Conservation (phyloP, 2,888 invertebrate genomes). For the Tricholauxania praeusta region DNA sequence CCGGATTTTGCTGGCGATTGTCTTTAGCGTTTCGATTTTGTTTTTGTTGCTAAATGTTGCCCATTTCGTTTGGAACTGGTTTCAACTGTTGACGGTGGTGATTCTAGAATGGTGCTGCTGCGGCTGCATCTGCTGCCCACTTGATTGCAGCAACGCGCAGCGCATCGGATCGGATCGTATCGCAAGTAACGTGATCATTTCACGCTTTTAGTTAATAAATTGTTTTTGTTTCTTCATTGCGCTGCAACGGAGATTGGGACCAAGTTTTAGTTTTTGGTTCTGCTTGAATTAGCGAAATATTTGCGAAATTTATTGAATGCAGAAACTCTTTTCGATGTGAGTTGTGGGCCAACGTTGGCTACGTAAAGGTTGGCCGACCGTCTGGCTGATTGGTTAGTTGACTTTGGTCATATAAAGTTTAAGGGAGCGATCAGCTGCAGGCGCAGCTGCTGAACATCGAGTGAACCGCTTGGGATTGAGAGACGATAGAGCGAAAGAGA, state of each 20-base stretch:
- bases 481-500: no score
- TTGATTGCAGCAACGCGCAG: slow-evolving; percentile 22
- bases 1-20: slow-evolving; percentile 10
- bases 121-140: slow-evolving; percentile 1
- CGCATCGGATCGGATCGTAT: slow-evolving; percentile 21
- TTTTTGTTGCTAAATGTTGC: neutral
- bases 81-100: slow-evolving; percentile 16
- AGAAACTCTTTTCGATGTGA: slow-evolving; percentile 5
- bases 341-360: slow-evolving; percentile 5
- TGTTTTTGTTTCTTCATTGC: slow-evolving; percentile 11
- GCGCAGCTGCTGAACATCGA: no score
- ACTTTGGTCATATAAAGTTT: no score
- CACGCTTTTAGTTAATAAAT: slow-evolving; percentile 35
- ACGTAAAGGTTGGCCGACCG: neutral
- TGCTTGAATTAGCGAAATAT: slow-evolving; percentile 31
- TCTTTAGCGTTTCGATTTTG: neutral
- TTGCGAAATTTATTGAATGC: slow-evolving; percentile 30
- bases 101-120: neutral
- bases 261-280: slow-evolving; percentile 25
- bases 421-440: neutral
- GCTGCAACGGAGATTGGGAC: neutral
- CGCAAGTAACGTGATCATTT: slow-evolving; percentile 37
- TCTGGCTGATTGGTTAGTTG: no score
- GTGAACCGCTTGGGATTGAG: no score
- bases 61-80: slow-evolving; percentile 12